A percentile compares a stretch with the other conserved stretches of the same genome.
Conservation (phyloP, 2,888 invertebrate genomes). For the Ennomos erosarius region DNA sequence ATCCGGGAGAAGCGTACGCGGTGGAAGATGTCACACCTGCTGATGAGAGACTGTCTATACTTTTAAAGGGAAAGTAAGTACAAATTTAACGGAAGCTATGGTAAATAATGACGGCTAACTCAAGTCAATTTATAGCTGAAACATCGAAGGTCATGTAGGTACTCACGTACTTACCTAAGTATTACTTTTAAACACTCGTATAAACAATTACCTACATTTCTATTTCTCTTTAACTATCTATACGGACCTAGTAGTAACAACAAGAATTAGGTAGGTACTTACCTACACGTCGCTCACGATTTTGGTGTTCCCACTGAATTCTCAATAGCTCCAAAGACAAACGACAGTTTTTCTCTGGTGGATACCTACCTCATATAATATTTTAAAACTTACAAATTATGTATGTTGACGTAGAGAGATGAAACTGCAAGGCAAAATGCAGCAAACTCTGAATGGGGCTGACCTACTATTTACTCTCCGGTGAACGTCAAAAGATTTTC, state of each 20-base stretch:
- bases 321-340: background rate
- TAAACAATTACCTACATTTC: too few relatives aligned
- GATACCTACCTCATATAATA: constrained; percentile 2
- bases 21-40: constrained; percentile 92
- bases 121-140: too few relatives aligned
- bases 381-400: constrained; percentile 15
- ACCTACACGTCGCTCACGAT: too few relatives aligned
- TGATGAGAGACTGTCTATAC: constrained; percentile 91
- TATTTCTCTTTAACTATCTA: too few relatives aligned
- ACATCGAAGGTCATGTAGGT: too few relatives aligned
- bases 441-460: constrained; percentile 29
- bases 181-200: too few relatives aligned
- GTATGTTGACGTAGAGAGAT: constrained; percentile 19
- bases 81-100: background rate
- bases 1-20: constrained; percentile 91
- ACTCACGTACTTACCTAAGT: too few relatives aligned
- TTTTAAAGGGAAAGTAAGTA: constrained; percentile 93
- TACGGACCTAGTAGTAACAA: too few relatives aligned
- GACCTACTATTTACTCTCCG: constrained; percentile 36
- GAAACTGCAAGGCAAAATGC: constrained; percentile 26
- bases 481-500: constrained; percentile 33
- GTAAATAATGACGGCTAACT: too few relatives aligned
- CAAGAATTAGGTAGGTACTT: too few relatives aligned
- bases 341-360: background rate
- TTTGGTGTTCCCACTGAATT: too few relatives aligned